Evolutionary conservation across 2,888 invertebrate species (phyloP), one percentile per base, ranked within the genome.

Genomic region (Hirtodrosophila histrioides): DNA sequence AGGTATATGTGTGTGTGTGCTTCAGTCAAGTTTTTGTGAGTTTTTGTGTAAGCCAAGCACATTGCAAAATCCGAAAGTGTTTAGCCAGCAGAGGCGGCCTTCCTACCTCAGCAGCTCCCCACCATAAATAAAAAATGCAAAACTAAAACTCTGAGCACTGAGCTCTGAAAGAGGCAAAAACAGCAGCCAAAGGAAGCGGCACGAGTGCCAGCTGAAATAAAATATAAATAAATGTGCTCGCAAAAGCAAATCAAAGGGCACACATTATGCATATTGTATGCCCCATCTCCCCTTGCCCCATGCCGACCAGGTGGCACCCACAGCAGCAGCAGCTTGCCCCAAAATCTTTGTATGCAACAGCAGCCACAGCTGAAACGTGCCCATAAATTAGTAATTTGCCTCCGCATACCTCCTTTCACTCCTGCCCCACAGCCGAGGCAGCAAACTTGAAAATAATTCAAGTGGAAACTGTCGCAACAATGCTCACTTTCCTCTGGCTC

Each of bases 251-350:
- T 83, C 82, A 83, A 83, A 83, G 80, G 73, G 62, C 73, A 64
- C 80, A 80, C 83, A 82, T 82, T 82, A 83, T 83, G 82, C 86
- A 83, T 83, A 83, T 78, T 83, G 83, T 80, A 83, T 83, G 64
- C 75, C 63, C 58, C 48, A 17, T 17, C 17, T n/a, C n/a, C n/a
- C n/a, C 50, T 36, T 49, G 35, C 31, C 49, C 23, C 54, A 33
- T 44, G 33, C 37, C 70, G 31, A 41, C 37, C 63, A 66, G 62
- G 69, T 69, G 68, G 39, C 62, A 68, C 58, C 69, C 57, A 39
- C 66, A 61, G 54, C 55, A 49, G 54, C 55, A 49, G 37, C 53
- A 35, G 60, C 48, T 37, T 41, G 24, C 53, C 29, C 35, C 70
- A 66, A 61, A 31, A 31, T 66, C 66, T 61, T 70, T 66, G 66